phyloP scores from a whole-genome alignment of 2,888 invertebrate species.

The Platypus cylindrus region DNA sequence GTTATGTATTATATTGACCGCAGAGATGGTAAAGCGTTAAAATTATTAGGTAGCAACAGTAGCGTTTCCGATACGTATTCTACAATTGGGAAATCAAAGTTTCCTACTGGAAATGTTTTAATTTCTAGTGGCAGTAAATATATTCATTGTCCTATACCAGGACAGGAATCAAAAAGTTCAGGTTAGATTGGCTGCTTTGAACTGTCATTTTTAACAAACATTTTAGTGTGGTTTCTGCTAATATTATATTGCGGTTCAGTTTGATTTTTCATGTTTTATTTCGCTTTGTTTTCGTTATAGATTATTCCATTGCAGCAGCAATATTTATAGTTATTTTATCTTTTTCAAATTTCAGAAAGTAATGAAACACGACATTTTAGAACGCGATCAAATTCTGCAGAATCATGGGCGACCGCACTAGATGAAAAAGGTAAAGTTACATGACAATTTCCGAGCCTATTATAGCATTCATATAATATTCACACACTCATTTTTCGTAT shows the following conservation, averaged over 20 bases:
- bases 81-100: conserved; percentile 21
- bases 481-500: conserved; percentile 1
- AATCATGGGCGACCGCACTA: conserved; percentile 34
- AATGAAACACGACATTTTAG: conserved; percentile 26
- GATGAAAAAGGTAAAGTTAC: conserved; percentile 16
- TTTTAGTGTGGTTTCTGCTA: no score
- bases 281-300: not conserved
- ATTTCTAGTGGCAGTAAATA: conserved; percentile 68
- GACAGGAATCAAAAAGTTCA: conserved; percentile 9
- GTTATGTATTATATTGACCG: conserved; percentile 2
- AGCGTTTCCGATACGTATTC: conserved; percentile 31
- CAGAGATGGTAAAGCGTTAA: conserved; percentile 1
- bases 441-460: no score
- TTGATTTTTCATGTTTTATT: conserved; percentile 3
- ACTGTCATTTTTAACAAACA: conserved; percentile 1
- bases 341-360: no score
- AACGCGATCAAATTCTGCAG: conserved; percentile 43
- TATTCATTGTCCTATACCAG: conserved; percentile 64
- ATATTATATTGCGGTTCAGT: no score
- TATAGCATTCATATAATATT: no score
- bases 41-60: conserved; percentile 35
- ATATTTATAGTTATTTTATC: no score
- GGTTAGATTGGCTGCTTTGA: conserved; percentile 11
- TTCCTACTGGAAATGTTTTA: conserved; percentile 62
- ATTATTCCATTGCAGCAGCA: not conserved